Evolutionary conservation across 2,797 vertebrate genomes (phyloP).

Genomic region (Spizella passerina): DNA sequence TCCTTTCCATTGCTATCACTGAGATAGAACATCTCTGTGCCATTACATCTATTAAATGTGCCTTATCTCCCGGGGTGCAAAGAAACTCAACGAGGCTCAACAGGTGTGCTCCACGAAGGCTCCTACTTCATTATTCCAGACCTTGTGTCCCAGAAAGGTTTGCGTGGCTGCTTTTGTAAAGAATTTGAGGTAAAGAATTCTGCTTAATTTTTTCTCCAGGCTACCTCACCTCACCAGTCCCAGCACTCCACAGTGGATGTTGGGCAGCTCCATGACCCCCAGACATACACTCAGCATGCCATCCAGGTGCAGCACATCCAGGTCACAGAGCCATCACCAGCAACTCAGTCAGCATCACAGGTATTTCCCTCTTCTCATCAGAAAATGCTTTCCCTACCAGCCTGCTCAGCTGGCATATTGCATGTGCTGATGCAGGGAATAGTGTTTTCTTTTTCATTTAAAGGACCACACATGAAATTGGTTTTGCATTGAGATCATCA

Average conservation of each 20-base stretch:
- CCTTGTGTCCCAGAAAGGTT: background rate
- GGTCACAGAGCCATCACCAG: constrained; percentile 84
- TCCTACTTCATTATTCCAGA: background rate
- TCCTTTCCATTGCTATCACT: background rate
- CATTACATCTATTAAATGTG: background rate
- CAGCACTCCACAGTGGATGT: constrained; percentile 95
- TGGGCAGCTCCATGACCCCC: constrained; percentile 93
- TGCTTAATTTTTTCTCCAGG: constrained; percentile 70
- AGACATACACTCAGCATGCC: constrained; percentile 93
- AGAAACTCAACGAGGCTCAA: background rate
- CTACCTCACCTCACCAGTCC: constrained; percentile 89
- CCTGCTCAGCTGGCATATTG: background rate
- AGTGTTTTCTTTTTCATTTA: background rate
- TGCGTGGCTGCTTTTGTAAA: background rate
- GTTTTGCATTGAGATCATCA: background rate
- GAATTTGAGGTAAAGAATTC: background rate
- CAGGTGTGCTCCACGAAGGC: background rate
- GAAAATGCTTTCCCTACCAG: background rate
- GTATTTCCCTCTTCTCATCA: constrained; percentile 62
- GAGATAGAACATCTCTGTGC: background rate
- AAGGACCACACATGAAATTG: background rate
- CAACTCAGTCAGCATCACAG: constrained; percentile 79
- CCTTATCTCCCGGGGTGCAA: background rate
- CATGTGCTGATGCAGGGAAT: background rate
- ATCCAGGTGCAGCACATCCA: constrained; percentile 99